phyloP scores from a whole-genome alignment of 2,113 vertebrate genomes.

The Prunella himalayana region DNA sequence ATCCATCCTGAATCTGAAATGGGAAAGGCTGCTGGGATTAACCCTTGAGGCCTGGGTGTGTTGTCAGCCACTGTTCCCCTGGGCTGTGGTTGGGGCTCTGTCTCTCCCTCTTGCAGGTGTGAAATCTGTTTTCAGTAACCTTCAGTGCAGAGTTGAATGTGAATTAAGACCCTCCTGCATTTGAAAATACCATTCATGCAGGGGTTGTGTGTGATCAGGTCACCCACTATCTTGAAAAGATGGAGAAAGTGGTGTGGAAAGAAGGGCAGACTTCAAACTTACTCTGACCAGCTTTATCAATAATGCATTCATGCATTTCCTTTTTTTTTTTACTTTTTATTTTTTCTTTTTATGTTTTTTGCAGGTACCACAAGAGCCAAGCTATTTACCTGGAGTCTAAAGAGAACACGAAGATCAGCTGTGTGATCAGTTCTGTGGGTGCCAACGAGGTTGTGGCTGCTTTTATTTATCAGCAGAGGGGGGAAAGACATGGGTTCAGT shows the following conservation, averaged over 20 bases:
- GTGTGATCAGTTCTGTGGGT: conserved; percentile 96
- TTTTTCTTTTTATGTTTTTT: background rate
- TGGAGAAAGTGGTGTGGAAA: background rate
- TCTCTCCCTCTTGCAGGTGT: background rate
- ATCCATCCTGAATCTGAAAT: background rate
- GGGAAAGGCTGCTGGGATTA: background rate
- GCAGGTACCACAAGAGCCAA: conserved; percentile 98
- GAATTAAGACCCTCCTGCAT: background rate
- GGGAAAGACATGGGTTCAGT: background rate
- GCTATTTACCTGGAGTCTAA: conserved; percentile 98
- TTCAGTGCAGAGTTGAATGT: background rate
- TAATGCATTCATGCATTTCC: background rate
- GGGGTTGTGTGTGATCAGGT: background rate
- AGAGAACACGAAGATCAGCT: conserved; percentile 98
- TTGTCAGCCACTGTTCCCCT: background rate
- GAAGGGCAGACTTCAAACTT: background rate
- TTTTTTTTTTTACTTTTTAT: too few species aligned
- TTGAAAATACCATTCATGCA: background rate
- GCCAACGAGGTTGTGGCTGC: conserved; percentile 86
- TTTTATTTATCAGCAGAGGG: background rate
- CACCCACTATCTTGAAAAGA: fast-evolving
- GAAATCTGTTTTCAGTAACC: background rate
- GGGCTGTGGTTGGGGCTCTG: background rate
- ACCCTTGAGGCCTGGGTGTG: background rate
- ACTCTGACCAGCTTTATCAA: background rate